phyloP scores from a whole-genome alignment of 2,113 vertebrate genomes.

The Rhineura floridana region DNA sequence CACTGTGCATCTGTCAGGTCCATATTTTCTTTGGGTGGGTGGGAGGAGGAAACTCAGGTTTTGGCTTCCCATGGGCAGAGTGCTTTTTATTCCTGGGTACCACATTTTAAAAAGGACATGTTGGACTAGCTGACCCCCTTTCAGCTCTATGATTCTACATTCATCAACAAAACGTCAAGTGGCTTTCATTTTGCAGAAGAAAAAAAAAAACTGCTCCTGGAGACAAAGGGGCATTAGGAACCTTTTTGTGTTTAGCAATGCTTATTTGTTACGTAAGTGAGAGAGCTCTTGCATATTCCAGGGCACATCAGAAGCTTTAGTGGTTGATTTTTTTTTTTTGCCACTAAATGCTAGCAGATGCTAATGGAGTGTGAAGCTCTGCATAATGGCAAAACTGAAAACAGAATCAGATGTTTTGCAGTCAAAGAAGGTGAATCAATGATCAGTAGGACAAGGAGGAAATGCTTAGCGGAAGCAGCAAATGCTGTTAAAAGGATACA shows the following conservation, averaged over 20 bases:
- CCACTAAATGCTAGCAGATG: neutral
- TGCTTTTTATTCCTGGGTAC: too few species aligned
- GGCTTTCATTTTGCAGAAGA: neutral
- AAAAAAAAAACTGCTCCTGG: neutral
- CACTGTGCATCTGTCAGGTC: too few species aligned
- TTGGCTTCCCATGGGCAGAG: too few species aligned
- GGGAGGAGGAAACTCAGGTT: too few species aligned
- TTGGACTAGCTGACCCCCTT: too few species aligned
- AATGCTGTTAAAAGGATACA: neutral
- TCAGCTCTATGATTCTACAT: neutral
- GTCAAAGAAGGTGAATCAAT: neutral
- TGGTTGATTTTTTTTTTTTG: too few species aligned
- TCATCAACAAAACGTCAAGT: neutral
- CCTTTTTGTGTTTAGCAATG: neutral
- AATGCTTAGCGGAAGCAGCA: neutral
- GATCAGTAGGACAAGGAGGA: neutral
- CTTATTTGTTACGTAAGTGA: neutral
- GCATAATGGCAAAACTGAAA: neutral
- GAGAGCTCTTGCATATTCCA: neutral
- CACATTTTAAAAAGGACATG: too few species aligned
- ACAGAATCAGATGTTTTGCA: conserved; percentile 1
- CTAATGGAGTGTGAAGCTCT: conserved; percentile 3
- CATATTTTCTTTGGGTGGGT: too few species aligned
- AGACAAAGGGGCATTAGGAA: neutral
- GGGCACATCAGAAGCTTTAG: neutral